phyloP scores from a whole-genome alignment of 2,797 vertebrate species.

The Lagodon rhomboides region DNA sequence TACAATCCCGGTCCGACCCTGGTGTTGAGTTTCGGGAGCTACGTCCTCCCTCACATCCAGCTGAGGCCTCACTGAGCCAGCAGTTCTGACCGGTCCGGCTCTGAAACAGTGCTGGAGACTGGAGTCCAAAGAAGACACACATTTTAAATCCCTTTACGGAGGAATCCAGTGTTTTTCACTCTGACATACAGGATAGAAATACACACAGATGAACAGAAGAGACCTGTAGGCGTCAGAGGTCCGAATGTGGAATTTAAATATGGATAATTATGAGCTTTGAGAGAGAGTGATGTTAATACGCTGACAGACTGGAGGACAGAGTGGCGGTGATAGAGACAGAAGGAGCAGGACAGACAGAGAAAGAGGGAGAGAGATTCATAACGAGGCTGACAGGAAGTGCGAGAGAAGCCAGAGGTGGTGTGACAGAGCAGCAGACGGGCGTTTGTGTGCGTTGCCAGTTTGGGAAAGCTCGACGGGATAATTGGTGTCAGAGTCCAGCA shows the following conservation, averaged over 20 bases:
- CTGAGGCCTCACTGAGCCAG: neutral
- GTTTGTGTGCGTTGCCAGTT: neutral
- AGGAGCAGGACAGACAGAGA: neutral
- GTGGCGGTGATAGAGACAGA: neutral
- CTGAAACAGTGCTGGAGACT: neutral
- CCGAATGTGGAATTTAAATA: neutral
- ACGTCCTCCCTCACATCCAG: too few species aligned
- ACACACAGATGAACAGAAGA: too few species aligned
- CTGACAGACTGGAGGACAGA: neutral
- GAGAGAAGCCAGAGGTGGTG: neutral
- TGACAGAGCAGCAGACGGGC: neutral
- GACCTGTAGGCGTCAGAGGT: neutral
- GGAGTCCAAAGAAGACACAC: neutral
- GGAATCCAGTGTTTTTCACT: too few species aligned
- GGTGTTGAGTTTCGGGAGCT: too few species aligned
- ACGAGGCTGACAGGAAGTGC: neutral
- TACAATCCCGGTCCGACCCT: too few species aligned
- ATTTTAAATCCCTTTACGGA: too few species aligned
- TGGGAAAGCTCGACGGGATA: conserved; percentile 11
- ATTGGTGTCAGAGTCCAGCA: conserved; percentile 45
- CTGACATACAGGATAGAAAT: too few species aligned
- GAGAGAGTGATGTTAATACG: neutral
- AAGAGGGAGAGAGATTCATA: neutral
- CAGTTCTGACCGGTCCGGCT: neutral
- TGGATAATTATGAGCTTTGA: too few species aligned